Base-by-base conservation (phyloP, 2,888 invertebrate genomes). In the Morpho deidamia region DNA sequence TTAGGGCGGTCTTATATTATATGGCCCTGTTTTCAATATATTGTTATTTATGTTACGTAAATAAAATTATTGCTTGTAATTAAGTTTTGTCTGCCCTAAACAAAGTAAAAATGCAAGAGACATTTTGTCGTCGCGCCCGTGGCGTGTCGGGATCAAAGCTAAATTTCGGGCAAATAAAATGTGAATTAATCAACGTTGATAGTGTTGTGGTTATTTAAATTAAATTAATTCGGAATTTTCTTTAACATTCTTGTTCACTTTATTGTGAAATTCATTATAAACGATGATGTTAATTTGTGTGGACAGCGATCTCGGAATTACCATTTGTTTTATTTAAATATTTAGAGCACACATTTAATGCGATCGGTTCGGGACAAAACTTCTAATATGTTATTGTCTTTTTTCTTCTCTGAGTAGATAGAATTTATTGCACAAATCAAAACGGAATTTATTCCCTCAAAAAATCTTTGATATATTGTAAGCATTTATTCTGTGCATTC, bases 121-220 rank as follows among this genome's bases (percentile, higher is more conserved):
- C 79, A 70, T 80, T 80, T 77, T 75, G 81, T 78, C 78, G 81
- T 76, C 84, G 80, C 75, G 74, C 68, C 68, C 64, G 65, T 68
- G 67, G 80, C 84, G 82, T 83, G 76, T 78, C 86, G 81, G 77
- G 86, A 87, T 88, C 88, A 87, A 87, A 88, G 77, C 83, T 81
- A 84, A 80, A 78, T 81, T 80, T 81, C 78, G 79, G 74, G 85
- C 85, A 84, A 88, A 88, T 88, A 84, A 86, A 88, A 88, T 75
- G 78, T 70, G 76, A 76, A 87, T 88, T 84, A 86, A 88, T 88
- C 88, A 87, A 83, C 73, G 65, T 67, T 64, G 46, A 62, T 63
- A 83, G 84, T 78, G 82, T 76, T 81, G 83, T 67, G 71, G 60
- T 56, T 57, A 51, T 52, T 62, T 55, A 55, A 58, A 62, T 58